These are phyloP conservation scores for Diadromus collaris DNA, from an alignment of 2,888 invertebrate species.

Conservation along the genomic window DNA sequence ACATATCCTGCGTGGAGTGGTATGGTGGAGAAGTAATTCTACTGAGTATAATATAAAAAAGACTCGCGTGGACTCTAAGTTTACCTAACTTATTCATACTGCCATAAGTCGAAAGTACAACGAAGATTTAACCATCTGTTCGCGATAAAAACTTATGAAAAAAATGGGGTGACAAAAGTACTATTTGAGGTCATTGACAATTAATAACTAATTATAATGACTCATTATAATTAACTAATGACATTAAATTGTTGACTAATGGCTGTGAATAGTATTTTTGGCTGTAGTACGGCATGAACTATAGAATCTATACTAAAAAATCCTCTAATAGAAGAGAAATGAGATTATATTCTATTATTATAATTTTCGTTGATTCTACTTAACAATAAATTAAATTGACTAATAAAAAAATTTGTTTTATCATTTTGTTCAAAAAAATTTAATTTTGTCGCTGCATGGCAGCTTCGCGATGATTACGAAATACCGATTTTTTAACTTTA, in stretches of 20 bases:
- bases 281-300: background rate
- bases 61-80: constrained; percentile 13
- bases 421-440: too few relatives aligned
- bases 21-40: too few relatives aligned
- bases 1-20: background rate
- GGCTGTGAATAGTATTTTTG: constrained; percentile 5
- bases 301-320: background rate
- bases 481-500: too few relatives aligned
- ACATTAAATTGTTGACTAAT: background rate
- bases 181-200: background rate
- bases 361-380: too few relatives aligned
- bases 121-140: constrained; percentile 25
- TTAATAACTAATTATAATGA: too few relatives aligned
- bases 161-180: background rate
- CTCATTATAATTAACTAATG: background rate
- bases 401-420: too few relatives aligned
- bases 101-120: constrained; percentile 52
- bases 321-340: background rate
- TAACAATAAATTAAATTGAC: too few relatives aligned
- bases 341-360: background rate
- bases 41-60: too few relatives aligned
- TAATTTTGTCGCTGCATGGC: too few relatives aligned
- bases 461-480: too few relatives aligned
- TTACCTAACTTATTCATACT: constrained; percentile 51
- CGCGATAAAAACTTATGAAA: background rate